These are phyloP conservation scores for Sebastes cheni DNA, from an alignment of 2,797 vertebrate species.

Conservation along the genomic window DNA sequence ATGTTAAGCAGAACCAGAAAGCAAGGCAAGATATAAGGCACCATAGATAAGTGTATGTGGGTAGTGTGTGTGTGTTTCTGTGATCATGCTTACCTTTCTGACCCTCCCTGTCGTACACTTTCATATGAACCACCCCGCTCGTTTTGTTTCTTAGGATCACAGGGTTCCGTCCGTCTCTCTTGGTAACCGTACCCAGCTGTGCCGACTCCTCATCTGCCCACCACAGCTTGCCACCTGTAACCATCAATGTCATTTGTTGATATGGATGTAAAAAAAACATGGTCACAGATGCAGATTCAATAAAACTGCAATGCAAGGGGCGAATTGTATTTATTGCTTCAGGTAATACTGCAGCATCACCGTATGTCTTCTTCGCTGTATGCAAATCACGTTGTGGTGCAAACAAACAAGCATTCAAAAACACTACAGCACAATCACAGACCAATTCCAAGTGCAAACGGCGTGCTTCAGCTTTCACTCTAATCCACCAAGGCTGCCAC, in stretches of 20 bases:
- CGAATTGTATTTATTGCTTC: neutral
- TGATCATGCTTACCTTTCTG: slow-evolving; percentile 88
- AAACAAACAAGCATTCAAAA: slow-evolving; percentile 19
- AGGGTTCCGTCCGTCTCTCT: slow-evolving; percentile 91
- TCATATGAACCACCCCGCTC: slow-evolving; percentile 94
- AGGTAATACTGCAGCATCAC: neutral
- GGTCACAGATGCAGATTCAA: neutral
- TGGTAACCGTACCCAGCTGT: slow-evolving; percentile 92
- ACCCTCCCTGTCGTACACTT: slow-evolving; percentile 93
- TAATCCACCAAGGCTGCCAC: slow-evolving; percentile 30
- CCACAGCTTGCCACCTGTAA: slow-evolving; percentile 94
- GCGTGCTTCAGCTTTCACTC: slow-evolving; percentile 23
- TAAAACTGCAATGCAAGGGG: neutral
- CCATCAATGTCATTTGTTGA: slow-evolving; percentile 1
- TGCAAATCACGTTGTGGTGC: neutral
- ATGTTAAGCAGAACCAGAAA: slow-evolving; percentile 26
- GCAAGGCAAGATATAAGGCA: neutral
- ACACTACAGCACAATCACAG: slow-evolving; percentile 7
- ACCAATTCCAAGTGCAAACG: slow-evolving; percentile 8
- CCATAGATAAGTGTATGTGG: neutral
- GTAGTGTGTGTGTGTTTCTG: neutral
- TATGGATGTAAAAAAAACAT: neutral
- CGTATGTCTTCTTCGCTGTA: neutral
- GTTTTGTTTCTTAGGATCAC: slow-evolving; percentile 92
- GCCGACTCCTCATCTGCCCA: slow-evolving; percentile 96